phyloP scores from a whole-genome alignment of 1,140 invertebrate species.

The Papilio aristodemus region DNA sequence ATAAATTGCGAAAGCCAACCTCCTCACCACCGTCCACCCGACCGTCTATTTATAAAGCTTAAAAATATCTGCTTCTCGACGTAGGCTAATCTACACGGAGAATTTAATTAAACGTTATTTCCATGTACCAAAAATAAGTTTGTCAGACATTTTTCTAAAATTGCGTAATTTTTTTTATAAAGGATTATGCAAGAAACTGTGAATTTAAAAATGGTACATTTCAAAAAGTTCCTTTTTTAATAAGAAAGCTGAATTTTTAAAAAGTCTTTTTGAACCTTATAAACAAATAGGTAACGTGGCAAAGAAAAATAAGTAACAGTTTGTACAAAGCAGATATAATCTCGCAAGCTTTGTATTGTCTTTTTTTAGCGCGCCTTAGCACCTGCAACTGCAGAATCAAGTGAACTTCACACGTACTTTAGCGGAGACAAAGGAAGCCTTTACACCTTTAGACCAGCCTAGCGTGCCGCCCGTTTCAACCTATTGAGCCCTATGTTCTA shows the following conservation, averaged over 20 bases:
- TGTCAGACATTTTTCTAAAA: too few species aligned
- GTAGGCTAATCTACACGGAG: too few species aligned
- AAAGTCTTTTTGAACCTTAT: too few species aligned
- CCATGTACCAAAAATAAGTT: too few species aligned
- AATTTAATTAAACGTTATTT: too few species aligned
- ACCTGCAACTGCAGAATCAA: constrained; percentile 23
- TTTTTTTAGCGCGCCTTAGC: constrained; percentile 19
- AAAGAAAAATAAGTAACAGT: background rate
- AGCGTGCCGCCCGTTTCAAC: background rate
- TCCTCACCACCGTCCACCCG: background rate
- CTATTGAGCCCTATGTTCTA: constrained; percentile 11
- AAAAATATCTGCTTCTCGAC: too few species aligned
- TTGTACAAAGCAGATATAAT: background rate
- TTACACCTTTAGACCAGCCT: constrained; percentile 6
- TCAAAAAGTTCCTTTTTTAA: too few species aligned
- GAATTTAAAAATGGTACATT: too few species aligned
- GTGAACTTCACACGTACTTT: constrained; percentile 23
- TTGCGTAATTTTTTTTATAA: too few species aligned
- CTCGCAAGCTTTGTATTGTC: constrained; percentile 8
- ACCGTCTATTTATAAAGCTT: background rate
- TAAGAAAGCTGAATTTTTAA: too few species aligned
- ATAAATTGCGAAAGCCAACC: constrained; percentile 1
- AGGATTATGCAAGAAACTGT: too few species aligned
- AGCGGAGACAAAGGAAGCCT: constrained; percentile 19
- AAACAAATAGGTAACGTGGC: too few species aligned